Evolutionary conservation across 2,888 invertebrate genomes (phyloP), one percentile per base, ranked within the genome.

Genomic region (Zaprionus lineosus): DNA sequence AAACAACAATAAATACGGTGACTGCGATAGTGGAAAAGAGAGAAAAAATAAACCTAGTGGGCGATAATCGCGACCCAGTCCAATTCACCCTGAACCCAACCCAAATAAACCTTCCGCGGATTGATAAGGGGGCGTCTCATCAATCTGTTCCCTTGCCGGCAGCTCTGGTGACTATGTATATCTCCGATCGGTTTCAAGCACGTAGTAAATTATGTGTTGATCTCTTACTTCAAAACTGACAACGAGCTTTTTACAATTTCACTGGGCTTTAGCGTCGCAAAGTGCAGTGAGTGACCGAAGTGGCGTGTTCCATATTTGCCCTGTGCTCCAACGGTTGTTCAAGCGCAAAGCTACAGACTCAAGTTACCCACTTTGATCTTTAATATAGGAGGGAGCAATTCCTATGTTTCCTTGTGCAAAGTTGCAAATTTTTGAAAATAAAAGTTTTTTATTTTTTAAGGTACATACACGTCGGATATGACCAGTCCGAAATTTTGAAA

Each of bases 1-100:
- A 12, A 43, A 19, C 29, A 31, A 51, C 18, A 34, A 55, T 36
- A 51, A 14, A 37, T 7, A 39, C 29, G 21, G 48, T 51, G 37
- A 29, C 53, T 16, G 63, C 72, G 78, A 84, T 77, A 77, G 61
- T 50, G 51, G 12, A 16, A 56, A 40, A 47, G 31, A 46, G 50
- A 57, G 47, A 18, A 58, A 36, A 51, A 40, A 58, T 41, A 47
- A 16, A 24, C 15, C 41, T 47, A 51, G 8, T 48, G 44, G 29
- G 16, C 33, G 50, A 64, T 74, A 47, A 74, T 74, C 51, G 41
- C 48, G 21, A 16, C 53, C 60, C 44, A 66, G 55, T 37, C 33
- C 43, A 48, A 52, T 44, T 43, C 73, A 58, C 59, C 24, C 44
- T 69, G 58, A 57, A 57, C 59, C 43, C 48, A 58, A 34, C 52